Conservation (phyloP, 1,140 invertebrate species). For the Magallana ariakensis region DNA sequence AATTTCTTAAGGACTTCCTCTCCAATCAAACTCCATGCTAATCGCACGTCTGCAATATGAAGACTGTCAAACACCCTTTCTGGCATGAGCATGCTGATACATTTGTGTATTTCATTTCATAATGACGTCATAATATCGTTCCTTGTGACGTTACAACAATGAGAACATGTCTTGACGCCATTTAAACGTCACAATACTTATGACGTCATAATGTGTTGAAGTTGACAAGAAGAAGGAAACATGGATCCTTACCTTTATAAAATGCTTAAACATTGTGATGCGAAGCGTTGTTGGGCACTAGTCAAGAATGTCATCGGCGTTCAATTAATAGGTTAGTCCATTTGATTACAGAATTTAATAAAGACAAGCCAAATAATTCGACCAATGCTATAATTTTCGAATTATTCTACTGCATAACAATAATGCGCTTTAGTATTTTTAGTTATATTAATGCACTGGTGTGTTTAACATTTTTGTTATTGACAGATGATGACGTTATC, state of each 20-base stretch:
- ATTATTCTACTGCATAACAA: too few relatives aligned
- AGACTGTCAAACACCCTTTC: conserved; percentile 25
- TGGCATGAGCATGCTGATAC: not conserved
- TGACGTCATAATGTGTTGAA: not conserved
- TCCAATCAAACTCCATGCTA: conserved; percentile 36
- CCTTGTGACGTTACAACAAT: not conserved
- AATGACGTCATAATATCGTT: too few relatives aligned
- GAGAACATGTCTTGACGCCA: not conserved
- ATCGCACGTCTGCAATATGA: conserved; percentile 3
- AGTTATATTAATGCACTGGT: too few relatives aligned
- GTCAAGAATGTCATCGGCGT: conserved; percentile 1
- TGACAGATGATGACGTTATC: conserved; percentile 26
- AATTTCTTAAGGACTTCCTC: conserved; percentile 30
- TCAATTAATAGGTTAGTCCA: not conserved
- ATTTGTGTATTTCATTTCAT: too few relatives aligned
- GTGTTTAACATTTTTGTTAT: not conserved
- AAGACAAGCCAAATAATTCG: too few relatives aligned
- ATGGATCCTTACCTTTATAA: not conserved
- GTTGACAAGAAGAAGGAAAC: not conserved
- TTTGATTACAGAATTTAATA: too few relatives aligned
- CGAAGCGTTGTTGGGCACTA: conserved; percentile 17
- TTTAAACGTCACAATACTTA: not conserved
- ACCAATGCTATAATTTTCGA: too few relatives aligned
- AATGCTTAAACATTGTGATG: not conserved
- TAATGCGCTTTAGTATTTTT: too few relatives aligned